phyloP scores from a whole-genome alignment of 2,797 vertebrate genomes.

The Hoplostethus atlanticus region DNA sequence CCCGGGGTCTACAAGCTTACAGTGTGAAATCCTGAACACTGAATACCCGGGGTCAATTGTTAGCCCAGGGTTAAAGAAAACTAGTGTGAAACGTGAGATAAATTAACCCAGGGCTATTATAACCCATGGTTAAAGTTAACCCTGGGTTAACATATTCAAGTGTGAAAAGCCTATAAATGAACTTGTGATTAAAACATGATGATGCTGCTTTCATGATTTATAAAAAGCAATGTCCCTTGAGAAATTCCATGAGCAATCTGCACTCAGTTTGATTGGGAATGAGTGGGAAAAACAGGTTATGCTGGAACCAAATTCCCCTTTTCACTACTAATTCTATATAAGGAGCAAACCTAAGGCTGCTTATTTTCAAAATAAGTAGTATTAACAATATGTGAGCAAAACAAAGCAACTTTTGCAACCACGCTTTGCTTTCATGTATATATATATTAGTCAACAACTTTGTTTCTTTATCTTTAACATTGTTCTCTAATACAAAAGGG shows the following conservation, averaged over 20 bases:
- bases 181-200: slow-evolving; percentile 11
- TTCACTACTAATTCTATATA: background rate
- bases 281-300: slow-evolving; percentile 21
- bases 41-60: too few relatives aligned
- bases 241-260: slow-evolving; percentile 5
- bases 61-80: too few relatives aligned
- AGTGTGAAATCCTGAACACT: too few relatives aligned
- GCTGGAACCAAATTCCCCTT: slow-evolving; percentile 6
- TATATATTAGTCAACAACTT: slow-evolving; percentile 21
- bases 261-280: slow-evolving; percentile 22
- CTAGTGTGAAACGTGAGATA: too few relatives aligned
- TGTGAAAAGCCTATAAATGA: too few relatives aligned
- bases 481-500: slow-evolving; percentile 25
- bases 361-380: background rate
- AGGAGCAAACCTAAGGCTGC: slow-evolving; percentile 9
- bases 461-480: slow-evolving; percentile 1
- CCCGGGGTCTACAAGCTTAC: too few relatives aligned
- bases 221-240: slow-evolving; percentile 27
- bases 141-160: too few relatives aligned
- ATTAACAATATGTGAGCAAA: slow-evolving; percentile 3
- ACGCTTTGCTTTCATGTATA: slow-evolving; percentile 12
- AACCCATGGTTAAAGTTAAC: too few relatives aligned
- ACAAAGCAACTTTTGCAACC: background rate
- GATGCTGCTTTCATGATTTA: slow-evolving; percentile 18
- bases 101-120: too few relatives aligned